phyloP scores from a whole-genome alignment of 2,888 invertebrate species.

The Ophion slaviceki region DNA sequence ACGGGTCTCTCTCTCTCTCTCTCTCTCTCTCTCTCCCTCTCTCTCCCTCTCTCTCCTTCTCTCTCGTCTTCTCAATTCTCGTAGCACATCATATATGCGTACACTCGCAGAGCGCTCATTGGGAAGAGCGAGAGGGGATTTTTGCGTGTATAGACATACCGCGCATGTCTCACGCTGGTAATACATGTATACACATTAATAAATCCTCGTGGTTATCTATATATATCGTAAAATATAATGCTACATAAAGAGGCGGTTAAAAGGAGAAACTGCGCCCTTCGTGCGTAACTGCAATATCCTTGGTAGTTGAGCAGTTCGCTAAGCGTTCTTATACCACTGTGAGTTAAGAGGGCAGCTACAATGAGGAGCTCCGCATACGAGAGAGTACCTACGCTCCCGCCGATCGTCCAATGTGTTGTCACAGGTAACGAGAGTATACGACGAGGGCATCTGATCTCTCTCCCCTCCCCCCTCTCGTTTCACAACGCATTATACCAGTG shows the following conservation, averaged over 20 bases:
- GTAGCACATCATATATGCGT: slow-evolving; percentile 32
- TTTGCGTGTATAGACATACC: slow-evolving; percentile 2
- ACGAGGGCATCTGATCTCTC: slow-evolving; percentile 40
- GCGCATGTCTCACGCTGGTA: slow-evolving; percentile 12
- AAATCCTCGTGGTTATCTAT: slow-evolving; percentile 17
- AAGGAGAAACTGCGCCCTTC: slow-evolving; percentile 45
- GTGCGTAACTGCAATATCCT: slow-evolving; percentile 54
- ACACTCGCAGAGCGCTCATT: slow-evolving; percentile 29
- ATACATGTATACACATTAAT: slow-evolving; percentile 39
- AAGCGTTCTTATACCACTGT: slow-evolving; percentile 49
- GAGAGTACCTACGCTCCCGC: slow-evolving; percentile 1
- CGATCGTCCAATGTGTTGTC: slow-evolving; percentile 56
- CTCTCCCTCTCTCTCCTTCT: background rate
- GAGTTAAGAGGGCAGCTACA: slow-evolving; percentile 55
- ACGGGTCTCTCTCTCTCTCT: background rate
- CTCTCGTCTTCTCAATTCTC: background rate
- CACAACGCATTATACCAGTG: slow-evolving; percentile 40
- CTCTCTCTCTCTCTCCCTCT: background rate
- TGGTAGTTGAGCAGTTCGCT: slow-evolving; percentile 52
- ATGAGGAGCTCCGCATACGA: slow-evolving; percentile 24
- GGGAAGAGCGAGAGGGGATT: slow-evolving; percentile 25
- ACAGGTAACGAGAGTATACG: slow-evolving; percentile 64
- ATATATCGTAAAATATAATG: slow-evolving; percentile 13
- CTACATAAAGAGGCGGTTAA: slow-evolving; percentile 20
- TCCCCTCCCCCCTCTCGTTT: slow-evolving; percentile 7